Evolutionary conservation across 1,140 invertebrate species (phyloP).

Genomic region (Gonatopus flavifemur): DNA sequence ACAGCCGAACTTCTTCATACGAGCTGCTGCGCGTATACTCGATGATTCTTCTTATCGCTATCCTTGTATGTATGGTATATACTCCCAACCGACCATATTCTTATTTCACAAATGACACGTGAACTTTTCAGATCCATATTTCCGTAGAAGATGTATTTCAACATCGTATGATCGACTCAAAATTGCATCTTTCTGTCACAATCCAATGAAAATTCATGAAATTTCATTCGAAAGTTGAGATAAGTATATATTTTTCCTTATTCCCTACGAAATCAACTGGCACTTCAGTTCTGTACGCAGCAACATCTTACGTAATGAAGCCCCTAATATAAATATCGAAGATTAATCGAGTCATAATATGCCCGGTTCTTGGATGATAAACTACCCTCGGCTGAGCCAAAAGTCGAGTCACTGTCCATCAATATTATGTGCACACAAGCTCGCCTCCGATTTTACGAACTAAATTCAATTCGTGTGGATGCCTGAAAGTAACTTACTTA

Average conservation of each 20-base stretch:
- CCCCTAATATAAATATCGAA: constrained; percentile 50
- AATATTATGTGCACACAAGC: constrained; percentile 35
- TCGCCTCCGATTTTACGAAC: neutral
- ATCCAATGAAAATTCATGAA: no score
- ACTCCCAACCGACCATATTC: neutral
- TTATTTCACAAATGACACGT: constrained; percentile 8
- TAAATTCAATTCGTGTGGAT: constrained; percentile 28
- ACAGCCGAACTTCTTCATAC: constrained; percentile 18
- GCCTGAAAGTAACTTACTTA: constrained; percentile 32
- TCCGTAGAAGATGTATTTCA: no score
- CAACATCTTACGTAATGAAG: constrained; percentile 41
- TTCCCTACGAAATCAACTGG: neutral
- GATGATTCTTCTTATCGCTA: constrained; percentile 33
- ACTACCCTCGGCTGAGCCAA: constrained; percentile 37
- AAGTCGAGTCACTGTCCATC: constrained; percentile 46
- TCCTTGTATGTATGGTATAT: neutral
- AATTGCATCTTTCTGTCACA: no score
- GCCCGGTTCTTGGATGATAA: constrained; percentile 44
- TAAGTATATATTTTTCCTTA: no score
- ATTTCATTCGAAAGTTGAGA: no score
- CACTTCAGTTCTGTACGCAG: neutral
- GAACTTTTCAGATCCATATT: constrained; percentile 12
- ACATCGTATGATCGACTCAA: no score
- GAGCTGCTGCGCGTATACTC: constrained; percentile 14
- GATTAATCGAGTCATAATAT: constrained; percentile 50